Evolutionary conservation across 2,113 vertebrate species (phyloP).

Genomic region (Eubucco bourcierii): DNA sequence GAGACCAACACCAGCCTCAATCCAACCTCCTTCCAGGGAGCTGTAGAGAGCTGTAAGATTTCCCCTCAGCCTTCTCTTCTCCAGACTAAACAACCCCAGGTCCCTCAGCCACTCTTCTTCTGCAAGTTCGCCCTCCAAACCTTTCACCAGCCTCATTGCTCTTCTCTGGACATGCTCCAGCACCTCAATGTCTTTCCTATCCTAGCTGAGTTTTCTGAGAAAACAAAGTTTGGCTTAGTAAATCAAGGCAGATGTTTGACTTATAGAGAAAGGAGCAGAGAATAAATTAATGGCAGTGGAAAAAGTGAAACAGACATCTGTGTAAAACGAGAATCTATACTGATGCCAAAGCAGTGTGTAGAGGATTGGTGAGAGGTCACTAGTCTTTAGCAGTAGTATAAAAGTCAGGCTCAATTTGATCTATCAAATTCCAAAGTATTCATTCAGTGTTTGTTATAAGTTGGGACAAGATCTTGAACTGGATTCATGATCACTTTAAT

Average conservation of each 20-base stretch:
- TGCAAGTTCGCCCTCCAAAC: too few species aligned
- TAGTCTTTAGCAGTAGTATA: background rate
- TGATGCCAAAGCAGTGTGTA: background rate
- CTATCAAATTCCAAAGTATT: background rate
- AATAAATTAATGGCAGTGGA: background rate
- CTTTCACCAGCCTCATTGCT: too few species aligned
- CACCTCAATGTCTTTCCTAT: too few species aligned
- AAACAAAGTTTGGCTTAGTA: background rate
- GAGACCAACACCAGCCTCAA: too few species aligned
- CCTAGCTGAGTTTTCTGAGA: background rate
- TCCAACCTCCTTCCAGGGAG: too few species aligned
- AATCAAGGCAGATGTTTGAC: background rate
- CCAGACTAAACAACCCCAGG: too few species aligned
- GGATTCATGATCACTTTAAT: background rate
- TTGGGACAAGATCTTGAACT: background rate
- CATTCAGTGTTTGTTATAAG: background rate
- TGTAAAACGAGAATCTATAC: background rate
- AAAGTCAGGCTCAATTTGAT: background rate
- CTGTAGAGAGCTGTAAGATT: too few species aligned
- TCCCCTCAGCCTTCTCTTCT: too few species aligned
- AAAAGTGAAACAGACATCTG: background rate
- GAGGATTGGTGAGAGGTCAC: background rate
- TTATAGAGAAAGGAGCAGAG: background rate
- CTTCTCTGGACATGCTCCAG: too few species aligned
- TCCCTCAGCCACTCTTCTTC: too few species aligned